Conservation (phyloP, 2,113 vertebrate genomes). For the Podocnemis expansa region DNA sequence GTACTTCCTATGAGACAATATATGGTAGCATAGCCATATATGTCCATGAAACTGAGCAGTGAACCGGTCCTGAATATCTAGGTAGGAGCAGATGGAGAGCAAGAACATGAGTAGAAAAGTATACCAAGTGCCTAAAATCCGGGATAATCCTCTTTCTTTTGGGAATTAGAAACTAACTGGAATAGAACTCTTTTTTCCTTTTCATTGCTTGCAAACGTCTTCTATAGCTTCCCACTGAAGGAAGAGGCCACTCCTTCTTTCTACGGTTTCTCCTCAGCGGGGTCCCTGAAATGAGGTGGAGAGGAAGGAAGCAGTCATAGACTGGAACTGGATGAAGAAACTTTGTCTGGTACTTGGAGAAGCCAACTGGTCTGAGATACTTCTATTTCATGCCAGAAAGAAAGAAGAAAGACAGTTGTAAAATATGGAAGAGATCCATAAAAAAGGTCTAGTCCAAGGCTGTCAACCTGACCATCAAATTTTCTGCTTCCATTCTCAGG, state of each 20-base stretch:
- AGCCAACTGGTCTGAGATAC: not conserved
- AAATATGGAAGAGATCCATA: not conserved
- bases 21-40: too few relatives aligned
- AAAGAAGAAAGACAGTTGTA: not conserved
- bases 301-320: not conserved
- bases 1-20: too few relatives aligned
- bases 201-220: not conserved
- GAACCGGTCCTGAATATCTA: too few relatives aligned
- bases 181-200: not conserved
- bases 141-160: too few relatives aligned
- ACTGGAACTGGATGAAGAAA: not conserved
- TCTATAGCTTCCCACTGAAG: not conserved
- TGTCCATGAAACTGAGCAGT: too few relatives aligned
- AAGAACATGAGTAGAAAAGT: too few relatives aligned
- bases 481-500: not conserved
- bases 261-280: not conserved
- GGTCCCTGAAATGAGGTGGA: not conserved
- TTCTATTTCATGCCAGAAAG: not conserved
- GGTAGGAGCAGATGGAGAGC: too few relatives aligned
- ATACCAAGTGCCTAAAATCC: too few relatives aligned
- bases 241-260: not conserved
- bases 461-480: not conserved
- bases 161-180: too few relatives aligned
- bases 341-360: not conserved
- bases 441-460: not conserved